Base-by-base conservation (phyloP, 2,113 vertebrate species). In the Lophotis ruficrista region DNA sequence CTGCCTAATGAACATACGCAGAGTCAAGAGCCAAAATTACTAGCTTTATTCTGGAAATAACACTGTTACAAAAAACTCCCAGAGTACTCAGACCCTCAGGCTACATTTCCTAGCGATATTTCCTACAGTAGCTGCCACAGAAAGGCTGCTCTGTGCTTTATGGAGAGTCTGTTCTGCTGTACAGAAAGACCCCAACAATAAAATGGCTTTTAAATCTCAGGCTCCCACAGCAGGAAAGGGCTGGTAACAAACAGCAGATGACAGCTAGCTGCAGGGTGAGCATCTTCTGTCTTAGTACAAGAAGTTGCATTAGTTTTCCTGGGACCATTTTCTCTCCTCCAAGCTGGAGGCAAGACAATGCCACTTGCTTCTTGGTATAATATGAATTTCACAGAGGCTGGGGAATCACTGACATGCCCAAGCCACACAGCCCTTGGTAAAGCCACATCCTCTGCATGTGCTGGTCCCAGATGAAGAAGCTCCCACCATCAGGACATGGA, bases 71-170 rank as follows among this genome's bases (percentile, higher is more conserved):
- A 79, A 57, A 66, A 87, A 27, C 21, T 92, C 79, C 17, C 85
- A 37, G 51, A 50, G 43, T 17, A 54, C 31, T 85, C 43, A 66
- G 9, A 54, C 43, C 51, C 61, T 83, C 82, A 47, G 79, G 91
- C 70, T 64, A 71, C 25, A 20, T 68, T 82, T 90, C 61, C 65
- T 75, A 70, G 69, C 24, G 56, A 45, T 80, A 87, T 45, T 87
- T 70, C 51, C 37, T 66, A 35, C 53, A 75, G 53, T 21, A 17
- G 19, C 65, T 82, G 78, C 64, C 79, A 85, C 79, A 85, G 31
- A 82, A 93, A 85, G 37, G 17, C 51, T 86, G 73, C n/a, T 94
- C 93, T 70, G n/a, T 53, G 22, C n/a, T 93, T 73, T 61, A 87
- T n/a, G 38, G 64, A 38, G 43, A 82, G 54, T 20, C 20, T 75